These are phyloP conservation scores for Micromesistius poutassou DNA, from an alignment of 2,797 vertebrate genomes.

Conservation along the genomic window DNA sequence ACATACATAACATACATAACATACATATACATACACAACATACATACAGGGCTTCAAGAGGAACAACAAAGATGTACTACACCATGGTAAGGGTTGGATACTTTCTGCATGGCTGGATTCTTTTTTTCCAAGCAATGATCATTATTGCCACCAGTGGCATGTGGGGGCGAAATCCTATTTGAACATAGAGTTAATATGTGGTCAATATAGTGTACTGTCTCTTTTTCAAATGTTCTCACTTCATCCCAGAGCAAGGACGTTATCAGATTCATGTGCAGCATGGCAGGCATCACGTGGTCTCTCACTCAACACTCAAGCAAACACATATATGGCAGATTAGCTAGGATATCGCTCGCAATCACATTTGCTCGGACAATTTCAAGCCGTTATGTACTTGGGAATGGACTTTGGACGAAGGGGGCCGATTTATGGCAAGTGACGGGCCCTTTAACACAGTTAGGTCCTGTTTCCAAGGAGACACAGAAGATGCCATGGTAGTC, in stretches of 20 bases:
- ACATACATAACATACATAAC: too few species aligned
- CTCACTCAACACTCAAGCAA: not conserved
- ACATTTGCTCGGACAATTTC: not conserved
- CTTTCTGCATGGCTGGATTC: constrained; percentile 3
- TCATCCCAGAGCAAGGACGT: not conserved
- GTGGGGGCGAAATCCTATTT: not conserved
- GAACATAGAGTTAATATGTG: not conserved
- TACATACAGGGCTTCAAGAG: constrained; percentile 2
- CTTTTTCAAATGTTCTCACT: too few species aligned
- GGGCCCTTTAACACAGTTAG: too few species aligned
- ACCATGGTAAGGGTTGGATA: constrained; percentile 29
- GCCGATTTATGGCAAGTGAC: too few species aligned
- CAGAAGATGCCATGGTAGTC: too few species aligned
- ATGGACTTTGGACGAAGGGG: not conserved
- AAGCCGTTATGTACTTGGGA: not conserved
- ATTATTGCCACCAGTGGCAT: not conserved
- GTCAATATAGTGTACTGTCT: too few species aligned
- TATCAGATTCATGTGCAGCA: too few species aligned
- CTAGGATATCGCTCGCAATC: too few species aligned
- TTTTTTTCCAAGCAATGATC: not conserved
- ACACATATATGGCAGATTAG: not conserved
- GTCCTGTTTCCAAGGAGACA: too few species aligned
- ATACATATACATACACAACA: too few species aligned
- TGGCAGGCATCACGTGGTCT: not conserved
- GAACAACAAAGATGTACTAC: not conserved